phyloP scores from a whole-genome alignment of 1,140 invertebrate species.

The Drosophila fuyamai region DNA sequence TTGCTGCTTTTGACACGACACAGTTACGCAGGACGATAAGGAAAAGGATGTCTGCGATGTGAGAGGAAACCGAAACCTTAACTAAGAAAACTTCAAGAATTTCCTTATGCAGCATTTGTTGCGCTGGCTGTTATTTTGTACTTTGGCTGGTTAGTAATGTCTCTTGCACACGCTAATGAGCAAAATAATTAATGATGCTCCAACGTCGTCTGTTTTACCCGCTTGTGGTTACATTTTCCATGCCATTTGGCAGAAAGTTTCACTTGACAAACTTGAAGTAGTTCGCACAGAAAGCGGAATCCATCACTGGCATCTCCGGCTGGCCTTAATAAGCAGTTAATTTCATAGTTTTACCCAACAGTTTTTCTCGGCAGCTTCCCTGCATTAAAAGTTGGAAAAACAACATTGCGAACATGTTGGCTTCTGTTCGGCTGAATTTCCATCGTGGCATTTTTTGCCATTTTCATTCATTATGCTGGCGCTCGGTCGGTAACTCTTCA shows the following conservation, averaged over 20 bases:
- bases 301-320: constrained; percentile 29
- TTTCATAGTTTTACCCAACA: constrained; percentile 67
- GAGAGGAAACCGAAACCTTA: constrained; percentile 39
- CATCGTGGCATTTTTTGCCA: constrained; percentile 35
- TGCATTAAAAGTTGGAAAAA: constrained; percentile 54
- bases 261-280: constrained; percentile 77
- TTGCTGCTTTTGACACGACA: constrained; percentile 74
- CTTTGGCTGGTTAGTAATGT: constrained; percentile 45
- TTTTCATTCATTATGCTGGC: constrained; percentile 69
- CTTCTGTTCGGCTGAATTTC: constrained; percentile 16
- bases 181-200: constrained; percentile 80
- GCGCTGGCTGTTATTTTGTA: constrained; percentile 5
- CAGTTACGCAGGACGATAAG: constrained; percentile 19
- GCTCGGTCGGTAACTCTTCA: constrained; percentile 66
- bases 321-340: constrained; percentile 79
- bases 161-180: constrained; percentile 71
- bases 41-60: constrained; percentile 28
- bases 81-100: constrained; percentile 52
- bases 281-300: constrained; percentile 27
- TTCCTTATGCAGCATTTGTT: constrained; percentile 36
- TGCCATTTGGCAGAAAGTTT: constrained; percentile 80
- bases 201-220: constrained; percentile 35
- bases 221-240: constrained; percentile 71
- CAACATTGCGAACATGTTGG: constrained; percentile 65
- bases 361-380: constrained; percentile 19